Percentiles rank a stretch among this genome's conserved stretches.
Conservation (phyloP, 2,113 vertebrate genomes). For the Macaca mulatta region DNA sequence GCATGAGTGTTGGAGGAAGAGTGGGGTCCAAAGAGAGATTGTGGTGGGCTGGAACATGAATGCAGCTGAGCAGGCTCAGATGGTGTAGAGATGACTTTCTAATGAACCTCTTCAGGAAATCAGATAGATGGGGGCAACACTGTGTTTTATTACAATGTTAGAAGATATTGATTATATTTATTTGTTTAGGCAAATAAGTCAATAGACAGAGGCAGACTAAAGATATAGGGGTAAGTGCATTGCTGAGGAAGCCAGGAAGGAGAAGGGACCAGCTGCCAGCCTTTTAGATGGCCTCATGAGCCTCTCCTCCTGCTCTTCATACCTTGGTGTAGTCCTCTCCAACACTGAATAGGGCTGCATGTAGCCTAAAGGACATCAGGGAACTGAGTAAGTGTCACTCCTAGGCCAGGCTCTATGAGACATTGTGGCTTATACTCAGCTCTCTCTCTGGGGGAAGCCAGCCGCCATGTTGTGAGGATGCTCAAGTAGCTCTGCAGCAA, state of each 20-base stretch:
- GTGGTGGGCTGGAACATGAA: background rate
- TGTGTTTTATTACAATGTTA: background rate
- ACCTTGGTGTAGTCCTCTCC: background rate
- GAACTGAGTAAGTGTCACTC: background rate
- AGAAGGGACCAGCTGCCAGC: background rate
- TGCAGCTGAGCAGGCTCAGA: background rate
- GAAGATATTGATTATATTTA: background rate
- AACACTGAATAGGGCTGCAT: background rate
- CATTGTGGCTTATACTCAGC: too few species aligned
- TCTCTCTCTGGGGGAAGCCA: background rate
- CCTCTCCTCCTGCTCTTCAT: background rate
- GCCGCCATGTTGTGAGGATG: accelerated
- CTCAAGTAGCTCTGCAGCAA: background rate
- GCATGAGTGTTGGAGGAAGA: background rate
- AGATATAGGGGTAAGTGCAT: background rate
- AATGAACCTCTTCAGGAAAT: background rate
- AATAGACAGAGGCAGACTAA: too few species aligned
- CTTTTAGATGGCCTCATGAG: background rate
- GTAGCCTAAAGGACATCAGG: background rate
- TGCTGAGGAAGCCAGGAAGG: background rate
- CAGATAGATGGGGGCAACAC: too few species aligned
- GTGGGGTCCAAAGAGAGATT: background rate
- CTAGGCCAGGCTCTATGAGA: background rate
- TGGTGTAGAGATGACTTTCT: accelerated
- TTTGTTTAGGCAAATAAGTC: background rate